phyloP scores from a whole-genome alignment of 2,113 vertebrate species.

The Eublepharis macularius region DNA sequence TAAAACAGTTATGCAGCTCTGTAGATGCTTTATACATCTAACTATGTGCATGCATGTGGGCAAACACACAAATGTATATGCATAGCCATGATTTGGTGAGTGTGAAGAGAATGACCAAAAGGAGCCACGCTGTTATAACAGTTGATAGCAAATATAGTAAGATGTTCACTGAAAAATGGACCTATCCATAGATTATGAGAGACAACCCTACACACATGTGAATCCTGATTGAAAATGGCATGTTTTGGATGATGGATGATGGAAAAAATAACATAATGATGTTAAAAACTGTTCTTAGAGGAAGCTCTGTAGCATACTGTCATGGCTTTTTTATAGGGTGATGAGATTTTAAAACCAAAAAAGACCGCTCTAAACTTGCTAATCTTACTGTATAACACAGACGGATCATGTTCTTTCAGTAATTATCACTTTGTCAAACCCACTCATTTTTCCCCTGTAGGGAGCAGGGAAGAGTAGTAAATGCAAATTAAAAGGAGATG shows the following conservation, averaged over 20 bases:
- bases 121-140: not conserved
- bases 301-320: not conserved
- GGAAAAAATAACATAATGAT: not conserved
- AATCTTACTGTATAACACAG: conserved; percentile 15
- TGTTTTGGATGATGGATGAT: not conserved
- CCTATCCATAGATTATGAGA: not conserved
- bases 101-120: no score
- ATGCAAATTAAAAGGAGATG: conserved; percentile 27
- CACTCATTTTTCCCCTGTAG: conserved; percentile 5
- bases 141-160: not conserved
- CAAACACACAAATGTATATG: not conserved
- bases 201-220: not conserved
- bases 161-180: not conserved
- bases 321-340: not conserved
- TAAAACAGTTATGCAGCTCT: not conserved
- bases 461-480: conserved; percentile 17
- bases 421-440: conserved; percentile 33
- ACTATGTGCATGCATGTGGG: no score
- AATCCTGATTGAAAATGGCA: not conserved
- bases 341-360: not conserved
- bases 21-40: not conserved
- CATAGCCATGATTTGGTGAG: not conserved
- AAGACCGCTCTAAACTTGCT: not conserved
- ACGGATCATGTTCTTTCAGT: conserved; percentile 27
- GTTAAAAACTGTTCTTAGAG: not conserved